phyloP scores from a whole-genome alignment of 2,797 vertebrate species.

The Gymnothorax reevesii region DNA sequence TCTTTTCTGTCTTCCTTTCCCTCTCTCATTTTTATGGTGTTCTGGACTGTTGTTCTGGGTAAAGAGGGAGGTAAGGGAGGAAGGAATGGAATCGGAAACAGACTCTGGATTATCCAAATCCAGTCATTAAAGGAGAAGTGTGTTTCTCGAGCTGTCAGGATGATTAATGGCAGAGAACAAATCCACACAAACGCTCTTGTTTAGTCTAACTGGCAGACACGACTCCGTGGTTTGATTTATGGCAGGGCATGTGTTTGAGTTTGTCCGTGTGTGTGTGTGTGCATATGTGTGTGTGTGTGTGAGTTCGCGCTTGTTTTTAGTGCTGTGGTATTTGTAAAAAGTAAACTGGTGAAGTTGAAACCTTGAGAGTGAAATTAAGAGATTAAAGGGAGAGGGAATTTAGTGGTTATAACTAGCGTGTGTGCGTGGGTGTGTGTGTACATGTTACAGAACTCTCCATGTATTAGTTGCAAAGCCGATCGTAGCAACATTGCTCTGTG shows the following conservation, averaged over 20 bases:
- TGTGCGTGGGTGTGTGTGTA: background rate
- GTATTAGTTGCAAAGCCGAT: background rate
- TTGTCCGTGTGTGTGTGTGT: conserved; percentile 44
- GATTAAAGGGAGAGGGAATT: background rate
- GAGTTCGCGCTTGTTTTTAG: conserved; percentile 4
- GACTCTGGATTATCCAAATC: conserved; percentile 90
- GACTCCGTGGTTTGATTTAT: conserved; percentile 85
- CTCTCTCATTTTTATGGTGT: conserved; percentile 33
- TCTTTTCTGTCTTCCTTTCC: conserved; percentile 3
- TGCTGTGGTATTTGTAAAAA: conserved; percentile 22
- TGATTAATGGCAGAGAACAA: conserved; percentile 93
- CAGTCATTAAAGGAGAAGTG: conserved; percentile 98
- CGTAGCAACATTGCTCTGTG: background rate
- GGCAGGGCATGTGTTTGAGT: conserved; percentile 66
- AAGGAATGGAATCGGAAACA: conserved; percentile 60
- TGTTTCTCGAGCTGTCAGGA: conserved; percentile 96
- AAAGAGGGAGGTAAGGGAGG: conserved; percentile 37
- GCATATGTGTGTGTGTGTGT: conserved; percentile 16
- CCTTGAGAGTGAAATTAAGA: background rate
- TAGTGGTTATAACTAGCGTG: background rate
- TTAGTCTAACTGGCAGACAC: conserved; percentile 94
- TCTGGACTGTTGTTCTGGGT: conserved; percentile 31
- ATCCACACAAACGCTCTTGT: conserved; percentile 91
- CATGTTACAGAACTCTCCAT: background rate
- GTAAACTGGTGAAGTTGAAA: conserved; percentile 17